Evolutionary conservation across 2,113 vertebrate species (phyloP), one percentile per base, ranked within the genome.

Genomic region (Oreochromis tanganicae): DNA sequence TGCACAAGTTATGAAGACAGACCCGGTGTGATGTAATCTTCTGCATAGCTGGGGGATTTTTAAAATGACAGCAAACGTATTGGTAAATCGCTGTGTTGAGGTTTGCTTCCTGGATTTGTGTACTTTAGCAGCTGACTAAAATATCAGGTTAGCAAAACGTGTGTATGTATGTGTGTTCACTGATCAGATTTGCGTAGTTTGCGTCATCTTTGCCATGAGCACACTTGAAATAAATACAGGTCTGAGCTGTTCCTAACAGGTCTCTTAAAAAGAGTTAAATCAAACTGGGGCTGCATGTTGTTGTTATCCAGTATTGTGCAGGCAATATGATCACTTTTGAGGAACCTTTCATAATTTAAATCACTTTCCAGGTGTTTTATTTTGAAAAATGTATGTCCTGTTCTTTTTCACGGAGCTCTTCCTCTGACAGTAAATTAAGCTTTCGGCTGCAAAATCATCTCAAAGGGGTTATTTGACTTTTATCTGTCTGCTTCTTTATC

Each of bases 241-340:
- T 27, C 68, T 73, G 13, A 46, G 41, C 21, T 46, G 41, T 73
- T 73, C 21, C 41, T 27, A 73, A 73, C 13, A 16, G 12, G 66
- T 43, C 7, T 43, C n/a, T 71, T 43, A 24, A 24, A 43, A 71
- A 10, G 13, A 68, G 19, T 68, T 71, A 17, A 73, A 88, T 92
- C 89, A 92, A 84, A 85, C 88, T 1, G 78, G 59, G 81, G 85
- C 91, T 71, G 66, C 38, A 71, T 24, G 7, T 27, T 16, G 66
- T 38, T 71, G 38, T 43, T 71, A 43, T 8, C 38, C 38, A 46
- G 21, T 68, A 43, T 41, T 71, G 7, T 71, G 66, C 38, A 88
- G 91, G 84, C 87, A 94, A 92, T 92, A 93, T 93, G 90, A 92
- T 87, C 85, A 84, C 83, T 84, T 85, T 83, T 87, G 88, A 92